Percentiles rank a stretch among this genome's conserved stretches.
Evolutionary conservation across 1,140 invertebrate genomes (phyloP).

Genomic region (Forficula auricularia): DNA sequence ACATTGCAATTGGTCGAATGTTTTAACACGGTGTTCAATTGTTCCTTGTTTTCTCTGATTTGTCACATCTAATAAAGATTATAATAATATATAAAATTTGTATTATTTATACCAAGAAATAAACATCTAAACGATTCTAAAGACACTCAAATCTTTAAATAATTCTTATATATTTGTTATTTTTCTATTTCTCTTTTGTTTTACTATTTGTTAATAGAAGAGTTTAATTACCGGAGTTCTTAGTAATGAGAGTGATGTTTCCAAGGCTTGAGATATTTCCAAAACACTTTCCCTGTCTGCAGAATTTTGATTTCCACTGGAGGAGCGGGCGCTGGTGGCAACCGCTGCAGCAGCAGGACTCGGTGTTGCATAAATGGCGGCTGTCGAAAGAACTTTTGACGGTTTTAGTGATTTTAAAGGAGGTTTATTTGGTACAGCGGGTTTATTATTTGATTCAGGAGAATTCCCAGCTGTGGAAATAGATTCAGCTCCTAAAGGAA

Average conservation of each 20-base stretch:
- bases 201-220: too few relatives aligned
- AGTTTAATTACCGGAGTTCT: slow-evolving; percentile 27
- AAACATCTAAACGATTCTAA: too few relatives aligned
- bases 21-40: too few relatives aligned
- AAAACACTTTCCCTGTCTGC: slow-evolving; percentile 38
- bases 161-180: too few relatives aligned
- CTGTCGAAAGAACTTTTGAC: slow-evolving; percentile 17
- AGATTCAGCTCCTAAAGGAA: slow-evolving; percentile 43
- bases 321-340: slow-evolving; percentile 12
- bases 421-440: slow-evolving; percentile 49
- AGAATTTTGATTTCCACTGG: background rate
- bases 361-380: slow-evolving; percentile 47
- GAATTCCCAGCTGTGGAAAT: slow-evolving; percentile 11
- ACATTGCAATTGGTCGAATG: too few relatives aligned
- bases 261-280: slow-evolving; percentile 47
- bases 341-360: slow-evolving; percentile 20
- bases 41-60: too few relatives aligned
- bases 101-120: too few relatives aligned
- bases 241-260: slow-evolving; percentile 42
- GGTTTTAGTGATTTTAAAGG: slow-evolving; percentile 34
- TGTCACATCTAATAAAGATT: too few relatives aligned
- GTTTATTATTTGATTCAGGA: slow-evolving; percentile 37
- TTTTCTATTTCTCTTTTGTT: too few relatives aligned
- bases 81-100: too few relatives aligned
- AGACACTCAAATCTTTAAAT: too few relatives aligned